Percentiles rank a stretch among this genome's conserved stretches.
These are phyloP conservation scores for Euclidia mi DNA, from an alignment of 2,888 invertebrate genomes.

Conservation along the genomic window DNA sequence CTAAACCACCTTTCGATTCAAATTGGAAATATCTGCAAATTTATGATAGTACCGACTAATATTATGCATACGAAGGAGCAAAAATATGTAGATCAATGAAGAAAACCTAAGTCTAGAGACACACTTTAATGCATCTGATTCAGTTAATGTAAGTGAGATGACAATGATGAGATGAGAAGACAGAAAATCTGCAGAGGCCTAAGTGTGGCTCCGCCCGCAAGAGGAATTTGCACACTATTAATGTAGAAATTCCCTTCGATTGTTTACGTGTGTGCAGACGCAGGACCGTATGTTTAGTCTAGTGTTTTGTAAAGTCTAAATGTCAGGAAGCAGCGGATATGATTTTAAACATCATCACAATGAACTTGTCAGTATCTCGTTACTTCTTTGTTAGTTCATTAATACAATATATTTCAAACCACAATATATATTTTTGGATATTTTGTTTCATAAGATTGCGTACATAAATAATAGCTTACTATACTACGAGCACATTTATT, in stretches of 20 bases:
- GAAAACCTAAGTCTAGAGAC: not conserved
- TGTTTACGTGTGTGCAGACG: constrained; percentile 52
- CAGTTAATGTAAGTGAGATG: too few species aligned
- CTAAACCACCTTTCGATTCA: constrained; percentile 7
- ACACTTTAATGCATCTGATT: not conserved
- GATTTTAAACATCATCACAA: constrained; percentile 15
- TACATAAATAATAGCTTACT: too few species aligned
- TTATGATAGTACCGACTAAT: constrained; percentile 10
- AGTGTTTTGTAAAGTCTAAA: constrained; percentile 62
- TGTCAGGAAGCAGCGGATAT: constrained; percentile 57
- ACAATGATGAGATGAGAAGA: too few species aligned
- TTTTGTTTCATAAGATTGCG: too few species aligned
- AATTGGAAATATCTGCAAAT: constrained; percentile 10
- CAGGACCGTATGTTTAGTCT: constrained; percentile 69
- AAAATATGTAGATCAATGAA: constrained; percentile 15
- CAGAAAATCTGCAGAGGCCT: too few species aligned
- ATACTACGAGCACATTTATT: too few species aligned
- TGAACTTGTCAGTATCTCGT: not conserved
- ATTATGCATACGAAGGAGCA: not conserved
- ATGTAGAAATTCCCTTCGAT: constrained; percentile 48
- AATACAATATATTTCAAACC: too few species aligned
- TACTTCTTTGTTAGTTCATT: too few species aligned
- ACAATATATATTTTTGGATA: too few species aligned
- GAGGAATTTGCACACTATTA: constrained; percentile 4
- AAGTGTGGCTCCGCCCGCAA: not conserved